These are phyloP conservation scores for Macquaria ambigua DNA, from an alignment of 2,113 vertebrate species.

Conservation along the genomic window DNA sequence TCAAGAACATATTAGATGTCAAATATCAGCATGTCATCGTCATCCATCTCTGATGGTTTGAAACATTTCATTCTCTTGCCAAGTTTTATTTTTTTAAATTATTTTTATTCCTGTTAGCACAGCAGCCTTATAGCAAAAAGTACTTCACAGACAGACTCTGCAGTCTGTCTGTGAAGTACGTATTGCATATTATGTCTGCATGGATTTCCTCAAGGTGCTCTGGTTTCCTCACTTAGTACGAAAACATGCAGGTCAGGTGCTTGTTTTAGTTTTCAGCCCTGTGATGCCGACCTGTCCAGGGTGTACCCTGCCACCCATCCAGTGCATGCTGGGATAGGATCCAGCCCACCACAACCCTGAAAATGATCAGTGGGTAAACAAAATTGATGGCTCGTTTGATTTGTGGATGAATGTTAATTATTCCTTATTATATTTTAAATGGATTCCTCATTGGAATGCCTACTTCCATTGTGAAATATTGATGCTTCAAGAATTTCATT, in stretches of 20 bases:
- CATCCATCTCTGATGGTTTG: not conserved
- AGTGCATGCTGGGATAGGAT: not conserved
- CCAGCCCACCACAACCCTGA: not conserved
- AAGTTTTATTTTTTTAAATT: not conserved
- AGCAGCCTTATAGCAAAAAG: not conserved
- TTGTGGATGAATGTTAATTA: not conserved
- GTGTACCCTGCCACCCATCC: not conserved
- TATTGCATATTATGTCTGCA: constrained; percentile 10
- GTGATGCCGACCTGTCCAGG: not conserved
- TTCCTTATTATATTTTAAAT: not conserved
- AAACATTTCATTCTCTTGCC: not conserved
- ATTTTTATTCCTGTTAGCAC: not conserved
- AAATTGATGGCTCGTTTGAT: not conserved
- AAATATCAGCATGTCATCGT: not conserved
- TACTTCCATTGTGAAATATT: not conserved
- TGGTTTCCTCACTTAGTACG: not conserved
- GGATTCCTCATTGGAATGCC: not conserved
- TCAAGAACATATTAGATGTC: not conserved
- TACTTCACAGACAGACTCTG: not conserved
- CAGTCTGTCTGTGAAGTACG: not conserved
- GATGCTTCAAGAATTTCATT: not conserved
- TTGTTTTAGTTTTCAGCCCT: constrained; percentile 3
- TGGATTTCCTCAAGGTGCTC: constrained; percentile 16
- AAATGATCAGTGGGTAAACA: not conserved
- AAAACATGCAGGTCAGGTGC: not conserved